Evolutionary conservation across 2,113 vertebrate genomes (phyloP), one percentile per base, ranked within the genome.

Genomic region (Takifugu flavidus): DNA sequence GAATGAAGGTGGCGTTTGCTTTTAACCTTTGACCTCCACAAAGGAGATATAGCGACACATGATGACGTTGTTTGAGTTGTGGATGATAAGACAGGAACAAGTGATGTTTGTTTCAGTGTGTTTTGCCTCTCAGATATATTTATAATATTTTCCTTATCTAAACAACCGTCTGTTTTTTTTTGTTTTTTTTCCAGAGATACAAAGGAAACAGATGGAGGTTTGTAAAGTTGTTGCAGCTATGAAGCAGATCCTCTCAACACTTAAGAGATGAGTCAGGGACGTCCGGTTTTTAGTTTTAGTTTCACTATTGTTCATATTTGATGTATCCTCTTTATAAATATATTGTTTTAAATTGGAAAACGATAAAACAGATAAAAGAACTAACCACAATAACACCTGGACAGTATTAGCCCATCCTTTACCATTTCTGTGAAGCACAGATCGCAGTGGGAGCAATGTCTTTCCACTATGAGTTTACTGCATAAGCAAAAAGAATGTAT

Each of bases 1-100:
- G 63, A 64, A 86, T 14, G 61, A 82, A 84, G 90, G 91, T 91
- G 50, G 78, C 14, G 26, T 44, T 25, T 27, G 39, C 5, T 29
- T 25, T n/a, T 44, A 47, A 47, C n/a, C 13, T 15, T 47, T n/a
- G 13, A n/a, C 45, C n/a, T 15, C 12, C 14, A 13, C n/a, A 47
- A 1, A 47, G 45, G 45, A n/a, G 4, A n/a, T 45, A 45, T 14
- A 47, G 45, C 5, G 13, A 47, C 15, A 5, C 13, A 13, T 45
- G 34, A 39, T 39, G 34, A 39, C 34, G 11, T 3, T 6, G 34
- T 6, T 7, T 10, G 11, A 39, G 34, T 10, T 39, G 34, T 6
- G 34, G 34, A 39, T 7, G 11, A 39, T 39, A 39, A 1, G 8
- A 39, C 34, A 1, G 34, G 7, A 10, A 39, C 34, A 39, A 39